Evolutionary conservation across 2,888 invertebrate genomes (phyloP).

Genomic region (Hyposoter didymator): DNA sequence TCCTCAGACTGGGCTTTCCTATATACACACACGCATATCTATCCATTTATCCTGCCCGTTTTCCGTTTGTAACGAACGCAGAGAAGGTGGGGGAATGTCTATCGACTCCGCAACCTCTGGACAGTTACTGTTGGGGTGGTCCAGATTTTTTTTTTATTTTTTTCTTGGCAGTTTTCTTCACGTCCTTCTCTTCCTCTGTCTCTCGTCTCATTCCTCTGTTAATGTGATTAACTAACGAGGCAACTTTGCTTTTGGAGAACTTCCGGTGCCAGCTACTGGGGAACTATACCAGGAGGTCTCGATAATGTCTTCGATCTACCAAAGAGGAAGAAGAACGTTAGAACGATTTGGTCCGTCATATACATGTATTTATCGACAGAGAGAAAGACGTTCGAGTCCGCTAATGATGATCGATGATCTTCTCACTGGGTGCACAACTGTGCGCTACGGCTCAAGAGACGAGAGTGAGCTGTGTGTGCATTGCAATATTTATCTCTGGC

Average conservation of each 20-base stretch:
- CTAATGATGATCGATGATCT: slow-evolving; percentile 78
- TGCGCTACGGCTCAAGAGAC: slow-evolving; percentile 12
- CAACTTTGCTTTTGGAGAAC: slow-evolving; percentile 30
- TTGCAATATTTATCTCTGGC: slow-evolving; percentile 44
- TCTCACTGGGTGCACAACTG: slow-evolving; percentile 67
- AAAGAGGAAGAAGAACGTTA: slow-evolving; percentile 17
- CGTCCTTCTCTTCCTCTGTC: neutral
- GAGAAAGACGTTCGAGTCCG: slow-evolving; percentile 64
- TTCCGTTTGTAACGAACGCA: slow-evolving; percentile 15
- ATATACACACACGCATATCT: neutral
- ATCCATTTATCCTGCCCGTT: neutral
- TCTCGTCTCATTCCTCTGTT: neutral
- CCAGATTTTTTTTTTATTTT: neutral
- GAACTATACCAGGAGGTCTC: slow-evolving; percentile 52
- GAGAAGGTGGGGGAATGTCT: slow-evolving; percentile 24
- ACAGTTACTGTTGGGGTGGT: slow-evolving; percentile 1
- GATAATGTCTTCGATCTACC: slow-evolving; percentile 54
- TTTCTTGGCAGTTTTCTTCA: neutral
- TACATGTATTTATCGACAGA: slow-evolving; percentile 23
- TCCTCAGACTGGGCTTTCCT: neutral
- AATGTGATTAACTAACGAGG: slow-evolving; percentile 49
- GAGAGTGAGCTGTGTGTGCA: slow-evolving; percentile 56
- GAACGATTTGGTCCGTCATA: neutral
- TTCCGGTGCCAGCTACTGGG: slow-evolving; percentile 54
- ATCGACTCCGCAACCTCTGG: slow-evolving; percentile 26